A percentile compares a stretch with the other conserved stretches of the same genome.
These are phyloP conservation scores for Oligia fasciuncula DNA, from an alignment of 2,888 invertebrate genomes.

Conservation along the genomic window DNA sequence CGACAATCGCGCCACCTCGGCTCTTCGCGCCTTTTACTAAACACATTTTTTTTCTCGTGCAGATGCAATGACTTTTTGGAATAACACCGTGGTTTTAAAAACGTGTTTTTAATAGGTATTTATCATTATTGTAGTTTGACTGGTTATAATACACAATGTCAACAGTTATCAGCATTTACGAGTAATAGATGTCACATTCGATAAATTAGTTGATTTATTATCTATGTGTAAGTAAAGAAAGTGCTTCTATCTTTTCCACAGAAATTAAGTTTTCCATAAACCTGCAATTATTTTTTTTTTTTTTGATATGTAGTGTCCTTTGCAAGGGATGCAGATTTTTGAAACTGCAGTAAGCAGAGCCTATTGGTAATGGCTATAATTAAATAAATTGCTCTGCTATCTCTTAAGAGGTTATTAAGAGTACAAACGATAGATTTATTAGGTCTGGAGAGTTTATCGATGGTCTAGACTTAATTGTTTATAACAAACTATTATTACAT, in stretches of 20 bases:
- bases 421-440: conserved; percentile 8
- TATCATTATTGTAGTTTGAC: conserved; percentile 19
- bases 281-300: not conserved
- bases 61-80: conserved; percentile 44
- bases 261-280: not conserved
- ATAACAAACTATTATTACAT: conserved; percentile 6
- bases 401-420: conserved; percentile 18
- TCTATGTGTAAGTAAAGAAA: conserved; percentile 29
- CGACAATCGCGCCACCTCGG: conserved; percentile 80
- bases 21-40: conserved; percentile 70
- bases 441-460: conserved; percentile 27
- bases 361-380: not conserved
- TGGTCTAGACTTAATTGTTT: conserved; percentile 38
- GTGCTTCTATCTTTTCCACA: conserved; percentile 7
- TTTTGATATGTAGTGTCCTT: not conserved
- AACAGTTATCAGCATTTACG: conserved; percentile 44
- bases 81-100: conserved; percentile 31
- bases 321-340: not conserved
- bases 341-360: not conserved
- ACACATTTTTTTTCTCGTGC: conserved; percentile 63
- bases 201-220: conserved; percentile 47
- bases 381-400: conserved; percentile 2
- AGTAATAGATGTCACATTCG: conserved; percentile 41
- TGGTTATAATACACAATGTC: conserved; percentile 23
- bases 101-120: conserved; percentile 17